Evolutionary conservation across 2,113 vertebrate species (phyloP).

Genomic region (Prietella phreatophila): DNA sequence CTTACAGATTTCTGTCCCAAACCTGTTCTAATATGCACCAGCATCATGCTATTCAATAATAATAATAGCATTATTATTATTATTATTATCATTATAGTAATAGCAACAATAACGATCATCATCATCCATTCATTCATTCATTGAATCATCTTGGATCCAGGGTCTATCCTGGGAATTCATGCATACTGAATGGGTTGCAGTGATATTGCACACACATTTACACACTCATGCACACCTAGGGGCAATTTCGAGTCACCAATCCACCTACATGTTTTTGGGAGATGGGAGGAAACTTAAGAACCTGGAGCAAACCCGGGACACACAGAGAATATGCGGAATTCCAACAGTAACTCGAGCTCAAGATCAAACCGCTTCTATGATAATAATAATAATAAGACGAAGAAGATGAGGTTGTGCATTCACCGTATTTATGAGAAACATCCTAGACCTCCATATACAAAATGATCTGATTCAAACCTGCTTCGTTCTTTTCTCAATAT

Average conservation of each 20-base stretch:
- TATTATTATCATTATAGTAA: not conserved
- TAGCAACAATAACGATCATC: not conserved
- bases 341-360: not conserved
- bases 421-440: not conserved
- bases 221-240: not conserved
- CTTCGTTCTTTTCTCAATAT: not conserved
- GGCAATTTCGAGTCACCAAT: not conserved
- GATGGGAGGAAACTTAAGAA: not conserved
- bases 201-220: not conserved
- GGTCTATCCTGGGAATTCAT: not conserved
- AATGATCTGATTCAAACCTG: not conserved
- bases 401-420: not conserved
- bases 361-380: not conserved
- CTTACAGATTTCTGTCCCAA: slow-evolving; percentile 56
- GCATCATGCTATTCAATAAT: not conserved
- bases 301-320: not conserved
- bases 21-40: slow-evolving; percentile 53
- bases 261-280: not conserved
- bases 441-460: not conserved
- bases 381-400: not conserved
- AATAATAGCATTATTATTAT: too few species aligned
- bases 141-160: not conserved
- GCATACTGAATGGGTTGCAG: not conserved
- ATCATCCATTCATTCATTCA: not conserved
- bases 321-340: not conserved